Evolutionary conservation across 2,797 vertebrate species (phyloP).

Genomic region (Tamandua tetradactyla): DNA sequence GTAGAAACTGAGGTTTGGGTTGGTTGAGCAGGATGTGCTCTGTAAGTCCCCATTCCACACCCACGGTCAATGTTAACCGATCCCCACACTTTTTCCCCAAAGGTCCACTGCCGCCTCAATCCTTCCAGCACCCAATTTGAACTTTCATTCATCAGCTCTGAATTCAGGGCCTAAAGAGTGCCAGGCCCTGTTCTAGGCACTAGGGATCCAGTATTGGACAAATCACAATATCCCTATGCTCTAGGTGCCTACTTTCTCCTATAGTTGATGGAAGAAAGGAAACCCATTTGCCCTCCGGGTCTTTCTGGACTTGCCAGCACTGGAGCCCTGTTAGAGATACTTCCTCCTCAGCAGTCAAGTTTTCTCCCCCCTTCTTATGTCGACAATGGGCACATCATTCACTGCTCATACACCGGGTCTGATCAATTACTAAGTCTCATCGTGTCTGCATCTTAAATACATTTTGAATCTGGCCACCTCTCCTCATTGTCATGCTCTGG

Average conservation of each 20-base stretch:
- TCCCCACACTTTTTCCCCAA: rapidly evolving
- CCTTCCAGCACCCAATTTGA: too few relatives aligned
- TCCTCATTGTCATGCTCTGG: too few relatives aligned
- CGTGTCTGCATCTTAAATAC: rapidly evolving
- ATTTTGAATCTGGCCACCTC: neutral
- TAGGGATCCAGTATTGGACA: rapidly evolving
- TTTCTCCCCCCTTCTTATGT: neutral
- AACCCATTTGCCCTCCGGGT: neutral
- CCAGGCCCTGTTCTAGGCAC: neutral
- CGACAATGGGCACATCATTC: rapidly evolving
- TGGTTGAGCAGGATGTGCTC: rapidly evolving
- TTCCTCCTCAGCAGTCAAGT: neutral
- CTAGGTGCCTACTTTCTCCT: neutral
- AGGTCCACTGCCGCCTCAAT: neutral
- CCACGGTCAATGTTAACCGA: rapidly evolving
- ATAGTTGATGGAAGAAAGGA: neutral
- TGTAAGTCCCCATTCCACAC: neutral
- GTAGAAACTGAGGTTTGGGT: neutral
- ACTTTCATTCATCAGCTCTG: rapidly evolving
- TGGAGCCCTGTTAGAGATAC: neutral
- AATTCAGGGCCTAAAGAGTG: rapidly evolving
- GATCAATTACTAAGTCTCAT: too few relatives aligned
- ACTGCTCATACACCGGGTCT: rapidly evolving
- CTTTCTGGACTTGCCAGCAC: neutral
- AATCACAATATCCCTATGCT: neutral